A percentile compares a stretch with the other conserved stretches of the same genome.
Conservation (phyloP, 2,888 invertebrate species). For the Drosophila dives region DNA sequence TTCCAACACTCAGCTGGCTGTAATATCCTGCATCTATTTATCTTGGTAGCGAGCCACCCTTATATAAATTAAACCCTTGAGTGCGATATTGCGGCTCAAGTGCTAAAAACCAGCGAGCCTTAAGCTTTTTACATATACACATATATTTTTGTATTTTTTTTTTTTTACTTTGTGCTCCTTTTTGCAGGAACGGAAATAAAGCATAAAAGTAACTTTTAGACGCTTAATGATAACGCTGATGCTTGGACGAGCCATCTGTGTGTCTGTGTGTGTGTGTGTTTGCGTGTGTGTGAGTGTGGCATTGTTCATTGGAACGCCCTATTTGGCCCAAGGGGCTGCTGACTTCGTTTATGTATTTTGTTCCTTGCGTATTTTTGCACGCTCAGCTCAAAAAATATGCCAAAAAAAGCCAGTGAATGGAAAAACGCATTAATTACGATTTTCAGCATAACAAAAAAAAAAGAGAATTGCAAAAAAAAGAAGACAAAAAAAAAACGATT, state of each 20-base stretch:
- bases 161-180: constrained; percentile 11
- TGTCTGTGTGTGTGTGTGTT: constrained; percentile 17
- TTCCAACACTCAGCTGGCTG: constrained; percentile 66
- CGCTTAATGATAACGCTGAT: constrained; percentile 76
- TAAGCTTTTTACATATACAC: constrained; percentile 55
- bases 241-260: constrained; percentile 22
- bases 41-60: constrained; percentile 56
- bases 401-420: constrained; percentile 52
- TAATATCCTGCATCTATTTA: constrained; percentile 77
- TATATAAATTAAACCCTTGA: constrained; percentile 72
- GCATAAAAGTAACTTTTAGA: constrained; percentile 77
- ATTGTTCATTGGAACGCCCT: constrained; percentile 56
- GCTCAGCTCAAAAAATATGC: constrained; percentile 61
- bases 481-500: constrained; percentile 22
- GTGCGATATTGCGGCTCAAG: constrained; percentile 78
- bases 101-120: constrained; percentile 62
- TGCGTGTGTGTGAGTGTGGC: constrained; percentile 21
- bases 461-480: constrained; percentile 21
- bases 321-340: constrained; percentile 34
- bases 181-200: constrained; percentile 69
- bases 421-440: constrained; percentile 79
- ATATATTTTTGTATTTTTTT: constrained; percentile 9
- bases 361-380: constrained; percentile 62
- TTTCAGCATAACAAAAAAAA: constrained; percentile 61
- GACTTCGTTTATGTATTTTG: constrained; percentile 15